Evolutionary conservation across 2,797 vertebrate genomes (phyloP), one percentile per base, ranked within the genome.

Genomic region (Sandelia bainsii): DNA sequence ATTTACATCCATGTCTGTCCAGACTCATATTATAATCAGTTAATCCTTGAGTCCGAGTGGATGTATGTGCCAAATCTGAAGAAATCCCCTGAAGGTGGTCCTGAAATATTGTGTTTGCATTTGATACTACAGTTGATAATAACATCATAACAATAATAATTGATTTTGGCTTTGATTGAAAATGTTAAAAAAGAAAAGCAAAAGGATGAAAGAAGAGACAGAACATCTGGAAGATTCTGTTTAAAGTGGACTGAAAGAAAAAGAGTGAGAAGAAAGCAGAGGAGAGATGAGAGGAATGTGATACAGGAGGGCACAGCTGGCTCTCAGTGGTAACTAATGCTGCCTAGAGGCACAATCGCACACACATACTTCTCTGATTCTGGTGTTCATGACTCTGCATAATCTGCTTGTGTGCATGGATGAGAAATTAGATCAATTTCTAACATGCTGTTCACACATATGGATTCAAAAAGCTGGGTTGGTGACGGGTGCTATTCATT

Each of bases 361-460:
- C 5, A 57, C 40, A 4, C 17, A 59, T 25, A 22, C 44, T 11
- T 32, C 16, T 22, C 29, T 59, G 39, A 14, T 37, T 72, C 58
- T 62, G 52, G 37, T 54, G 64, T 52, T 79, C 77, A 82, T 79
- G 69, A 82, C 72, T 69, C 58, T 80, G 81, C 79, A 86, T 81
- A 77, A 79, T 79, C 37, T 75, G 58, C 32, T 49, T 51, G 53
- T 53, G 59, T 0, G 7, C 8, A 20, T 66, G 56, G 57, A 73
- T 69, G 14, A 70, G 69, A 79, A 75, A 71, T 80, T 59, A 70
- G 77, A 82, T 72, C 62, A 22, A 52, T 72, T 75, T 53, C 46
- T 72, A 69, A 73, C 17, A 45, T 6, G 8, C 44, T 45, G 44
- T 45, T n/a, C 44, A 45, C 44, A 46, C n/a, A n/a, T 46, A 20